Evolutionary conservation across 2,113 vertebrate genomes (phyloP).

Genomic region (Phylloscopus whistleri): DNA sequence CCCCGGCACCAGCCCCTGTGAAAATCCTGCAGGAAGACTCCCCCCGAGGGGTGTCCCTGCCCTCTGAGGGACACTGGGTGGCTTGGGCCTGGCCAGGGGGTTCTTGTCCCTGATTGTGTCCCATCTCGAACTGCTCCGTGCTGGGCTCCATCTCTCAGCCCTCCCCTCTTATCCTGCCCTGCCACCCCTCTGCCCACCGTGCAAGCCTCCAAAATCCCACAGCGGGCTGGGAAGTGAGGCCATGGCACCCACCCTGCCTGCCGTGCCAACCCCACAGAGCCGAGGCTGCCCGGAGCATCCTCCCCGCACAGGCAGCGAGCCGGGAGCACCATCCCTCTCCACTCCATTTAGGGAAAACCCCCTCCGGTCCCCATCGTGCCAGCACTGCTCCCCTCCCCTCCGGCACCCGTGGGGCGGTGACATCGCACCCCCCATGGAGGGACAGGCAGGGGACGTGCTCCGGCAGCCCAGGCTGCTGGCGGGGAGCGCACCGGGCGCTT

Average conservation of each 20-base stretch:
- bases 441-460: neutral
- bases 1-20: neutral
- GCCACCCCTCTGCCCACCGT: neutral
- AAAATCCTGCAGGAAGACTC: neutral
- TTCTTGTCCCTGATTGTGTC: neutral
- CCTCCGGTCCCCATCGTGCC: neutral
- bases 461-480: neutral
- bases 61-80: fast-evolving
- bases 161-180: neutral
- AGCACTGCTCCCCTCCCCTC: neutral
- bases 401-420: neutral
- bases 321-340: neutral
- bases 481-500: neutral
- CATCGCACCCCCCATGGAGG: neutral
- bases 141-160: neutral
- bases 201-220: neutral
- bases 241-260: fast-evolving
- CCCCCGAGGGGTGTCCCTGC: no score
- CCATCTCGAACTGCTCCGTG: neutral
- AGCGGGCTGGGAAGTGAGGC: fast-evolving
- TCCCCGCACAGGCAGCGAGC: fast-evolving
- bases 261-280: fast-evolving
- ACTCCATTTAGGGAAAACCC: neutral
- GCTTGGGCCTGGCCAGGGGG: fast-evolving
- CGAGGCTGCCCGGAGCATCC: neutral